phyloP scores from a whole-genome alignment of 1,140 invertebrate species.

The Mactra quadrangularis region DNA sequence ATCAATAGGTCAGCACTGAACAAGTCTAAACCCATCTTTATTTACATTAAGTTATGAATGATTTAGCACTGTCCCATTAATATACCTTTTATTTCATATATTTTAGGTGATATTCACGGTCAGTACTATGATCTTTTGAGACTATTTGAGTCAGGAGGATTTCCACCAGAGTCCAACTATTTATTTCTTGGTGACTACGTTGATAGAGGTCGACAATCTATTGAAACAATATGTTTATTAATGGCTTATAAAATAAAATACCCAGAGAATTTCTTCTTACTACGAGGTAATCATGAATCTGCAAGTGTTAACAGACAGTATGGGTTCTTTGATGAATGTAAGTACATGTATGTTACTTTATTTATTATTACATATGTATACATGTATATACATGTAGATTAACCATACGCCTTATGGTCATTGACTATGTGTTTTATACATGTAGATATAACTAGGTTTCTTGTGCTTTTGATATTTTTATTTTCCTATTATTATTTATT shows the following conservation, averaged over 20 bases:
- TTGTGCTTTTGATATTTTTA: too few relatives aligned
- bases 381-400: too few relatives aligned
- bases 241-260: conserved; percentile 81
- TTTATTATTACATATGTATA: neutral
- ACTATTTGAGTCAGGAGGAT: conserved; percentile 84
- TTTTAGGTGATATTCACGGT: conserved; percentile 84
- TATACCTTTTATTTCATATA: neutral
- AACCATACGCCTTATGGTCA: neutral
- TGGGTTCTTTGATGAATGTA: conserved; percentile 82
- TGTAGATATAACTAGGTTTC: too few relatives aligned
- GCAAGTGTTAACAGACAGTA: conserved; percentile 86
- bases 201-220: conserved; percentile 87
- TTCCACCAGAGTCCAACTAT: conserved; percentile 83
- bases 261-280: conserved; percentile 86
- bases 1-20: too few relatives aligned
- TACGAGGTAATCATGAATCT: conserved; percentile 87
- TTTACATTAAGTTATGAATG: too few relatives aligned
- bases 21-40: too few relatives aligned
- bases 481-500: too few relatives aligned
- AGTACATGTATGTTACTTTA: conserved; percentile 33
- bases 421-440: neutral
- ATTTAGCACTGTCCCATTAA: too few relatives aligned
- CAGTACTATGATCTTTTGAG: conserved; percentile 84
- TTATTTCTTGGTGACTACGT: conserved; percentile 85
- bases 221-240: conserved; percentile 80